Evolutionary conservation across 2,888 invertebrate genomes (phyloP), one percentile per base, ranked within the genome.

Genomic region (Calliopum simillimum): DNA sequence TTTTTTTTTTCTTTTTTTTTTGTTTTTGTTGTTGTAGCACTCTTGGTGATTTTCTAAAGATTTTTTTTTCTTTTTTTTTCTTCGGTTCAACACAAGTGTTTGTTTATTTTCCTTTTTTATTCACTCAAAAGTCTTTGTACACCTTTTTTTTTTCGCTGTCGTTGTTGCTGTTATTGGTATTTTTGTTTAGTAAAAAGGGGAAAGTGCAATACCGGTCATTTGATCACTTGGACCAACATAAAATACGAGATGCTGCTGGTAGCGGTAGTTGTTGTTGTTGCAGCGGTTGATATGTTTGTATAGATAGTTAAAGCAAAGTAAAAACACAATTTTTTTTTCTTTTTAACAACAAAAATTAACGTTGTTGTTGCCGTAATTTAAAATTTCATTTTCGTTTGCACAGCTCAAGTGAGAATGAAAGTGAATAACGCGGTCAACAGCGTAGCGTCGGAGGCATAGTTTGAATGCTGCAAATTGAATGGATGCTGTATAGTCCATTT

Each of bases 361-460:
- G 62, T 63, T 63, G 12, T 63, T 33, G 21, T 25, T 51, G 51
- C 33, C 51, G 43, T 33, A 41, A 51, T 41, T 67, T 66, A 61
- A 44, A 67, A 67, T 68, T 71, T 68, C 62, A 21, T 47, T 71
- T 71, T 68, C 59, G 53, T 59, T 49, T 51, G 21, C 61, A n/a
- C n/a, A 33, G 68, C 19, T 47, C 46, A 55, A 55, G 55, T 69
- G 68, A 71, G 71, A 68, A 71, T 71, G 71, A 71, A 71, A 71
- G 71, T 71, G 71, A 47, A 56, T 58, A 59, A 59, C 41, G 41
- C 59, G 59, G 59, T 59, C 59, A 59, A 19, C 19, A n/a, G 59
- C 59, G 41, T n/a, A n/a, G 21, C 55, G 6, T 33, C 33, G 21
- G 14, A 4, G 55, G 53, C 23, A 53, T 23, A 53, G 51, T 19